Evolutionary conservation across 2,797 vertebrate genomes (phyloP), one percentile per base, ranked within the genome.

Genomic region (Lepus oiostolus): DNA sequence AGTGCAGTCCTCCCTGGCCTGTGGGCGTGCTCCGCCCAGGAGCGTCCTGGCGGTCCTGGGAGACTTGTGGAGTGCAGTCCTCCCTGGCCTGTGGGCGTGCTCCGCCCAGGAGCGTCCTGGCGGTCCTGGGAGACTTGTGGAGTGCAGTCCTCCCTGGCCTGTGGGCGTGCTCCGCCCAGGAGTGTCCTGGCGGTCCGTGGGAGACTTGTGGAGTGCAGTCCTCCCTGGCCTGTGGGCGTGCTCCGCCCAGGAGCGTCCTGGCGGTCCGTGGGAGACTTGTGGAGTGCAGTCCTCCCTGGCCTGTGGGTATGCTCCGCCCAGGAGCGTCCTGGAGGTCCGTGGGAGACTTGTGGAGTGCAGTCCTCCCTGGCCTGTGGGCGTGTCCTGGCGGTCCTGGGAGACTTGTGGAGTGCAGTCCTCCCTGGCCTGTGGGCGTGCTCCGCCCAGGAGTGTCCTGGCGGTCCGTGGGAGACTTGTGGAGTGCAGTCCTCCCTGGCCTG

Each of bases 221-320:
- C 72, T 42, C 82, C 76, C 52, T 42, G 38, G 38, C 38, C 38
- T 47, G 42, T 47, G 42, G 42, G 42, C 7, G 42, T 88, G 1
- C 63, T 94, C 24, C 92, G 30, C 65, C 62, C 38, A 82, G n/a
- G 90, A 83, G 22, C 80, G 60, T 70, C 80, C 86, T 76, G 30
- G 38, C 84, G 74, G 32, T 58, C 92, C 52, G n/a, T n/a, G n/a
- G n/a, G n/a, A n/a, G n/a, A n/a, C n/a, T n/a, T n/a, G n/a, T 50
- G 87, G 11, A 91, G 47, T 28, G 0, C 88, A 38, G 67, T 85
- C 62, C 72, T 42, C 82, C 76, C 52, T 42, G 38, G 38, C 38
- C 38, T 47, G 42, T 47, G 42, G 42, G 42, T 1, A 8, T 88
- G 1, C 63, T 94, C 24, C 92, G 30, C 65, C 62, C 38, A 82